Conservation (phyloP, 2,888 invertebrate species). For the Minunthozetes semirufus region DNA sequence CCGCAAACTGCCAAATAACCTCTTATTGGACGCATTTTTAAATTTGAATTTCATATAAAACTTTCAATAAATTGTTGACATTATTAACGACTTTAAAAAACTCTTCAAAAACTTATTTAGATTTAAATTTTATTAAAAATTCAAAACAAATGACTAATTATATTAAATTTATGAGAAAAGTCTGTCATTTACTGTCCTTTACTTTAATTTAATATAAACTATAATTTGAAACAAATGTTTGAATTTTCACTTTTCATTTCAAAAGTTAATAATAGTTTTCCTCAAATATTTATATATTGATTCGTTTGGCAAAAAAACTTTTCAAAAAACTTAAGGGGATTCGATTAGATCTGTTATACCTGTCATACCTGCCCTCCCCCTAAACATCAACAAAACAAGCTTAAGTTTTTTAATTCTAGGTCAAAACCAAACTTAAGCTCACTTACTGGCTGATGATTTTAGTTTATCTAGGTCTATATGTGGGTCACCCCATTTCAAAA, state of each 20-base stretch:
- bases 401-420: constrained; percentile 27
- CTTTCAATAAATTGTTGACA: neutral
- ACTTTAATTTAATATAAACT: neutral
- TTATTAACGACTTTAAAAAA: neutral
- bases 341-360: neutral
- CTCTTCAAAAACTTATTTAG: neutral
- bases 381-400: constrained; percentile 12
- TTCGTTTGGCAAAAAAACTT: neutral
- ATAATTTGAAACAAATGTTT: neutral
- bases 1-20: constrained; percentile 34
- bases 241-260: neutral
- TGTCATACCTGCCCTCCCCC: constrained; percentile 2
- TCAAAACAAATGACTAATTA: neutral
- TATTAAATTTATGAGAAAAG: too few species aligned
- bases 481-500: constrained; percentile 24
- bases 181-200: neutral
- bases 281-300: neutral
- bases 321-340: constrained; percentile 4
- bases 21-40: neutral
- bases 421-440: constrained; percentile 21
- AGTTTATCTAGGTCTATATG: constrained; percentile 22
- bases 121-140: neutral
- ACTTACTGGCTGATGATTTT: constrained; percentile 7
- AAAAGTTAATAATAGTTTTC: constrained; percentile 29
- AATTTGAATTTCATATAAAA: neutral